Percentiles rank a stretch among this genome's conserved stretches.
phyloP scores from a whole-genome alignment of 2,113 vertebrate genomes.

The Mastomys coucha region DNA sequence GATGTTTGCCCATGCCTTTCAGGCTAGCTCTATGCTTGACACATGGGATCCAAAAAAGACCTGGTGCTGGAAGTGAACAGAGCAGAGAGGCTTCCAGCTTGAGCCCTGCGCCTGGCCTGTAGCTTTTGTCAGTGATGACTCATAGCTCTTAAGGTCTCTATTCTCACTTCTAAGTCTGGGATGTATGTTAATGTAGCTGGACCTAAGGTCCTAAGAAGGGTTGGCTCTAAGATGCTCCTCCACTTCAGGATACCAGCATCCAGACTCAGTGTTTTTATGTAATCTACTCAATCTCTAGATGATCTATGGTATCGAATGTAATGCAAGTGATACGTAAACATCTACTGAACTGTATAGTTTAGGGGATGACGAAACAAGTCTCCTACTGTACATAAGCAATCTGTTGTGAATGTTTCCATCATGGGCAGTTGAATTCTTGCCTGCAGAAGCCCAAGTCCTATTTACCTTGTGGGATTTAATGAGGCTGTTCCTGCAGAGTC shows the following conservation, averaged over 20 bases:
- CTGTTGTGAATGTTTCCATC: not conserved
- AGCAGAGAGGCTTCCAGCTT: not conserved
- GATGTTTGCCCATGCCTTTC: not conserved
- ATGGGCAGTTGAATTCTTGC: not conserved
- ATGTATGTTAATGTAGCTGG: not conserved
- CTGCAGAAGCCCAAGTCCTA: not conserved
- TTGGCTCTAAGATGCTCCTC: not conserved
- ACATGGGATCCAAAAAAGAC: not conserved
- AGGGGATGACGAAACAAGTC: not conserved
- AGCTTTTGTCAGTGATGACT: not conserved
- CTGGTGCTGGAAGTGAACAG: not conserved
- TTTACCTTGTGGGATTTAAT: not conserved
- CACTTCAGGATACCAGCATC: not conserved
- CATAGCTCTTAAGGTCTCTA: not conserved
- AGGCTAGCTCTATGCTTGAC: not conserved
- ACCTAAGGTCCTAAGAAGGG: not conserved
- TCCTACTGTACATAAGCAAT: not conserved
- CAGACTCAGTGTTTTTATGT: not conserved
- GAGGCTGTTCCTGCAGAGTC: slow-evolving; percentile 12
- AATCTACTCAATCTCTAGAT: not conserved
- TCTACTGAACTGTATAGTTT: not conserved
- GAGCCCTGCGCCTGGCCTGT: not conserved
- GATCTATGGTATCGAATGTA: not conserved
- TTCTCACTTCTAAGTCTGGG: not conserved
- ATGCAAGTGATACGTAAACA: not conserved